These are phyloP conservation scores for Drosophila neutralis DNA, from an alignment of 2,888 invertebrate species.

Conservation along the genomic window DNA sequence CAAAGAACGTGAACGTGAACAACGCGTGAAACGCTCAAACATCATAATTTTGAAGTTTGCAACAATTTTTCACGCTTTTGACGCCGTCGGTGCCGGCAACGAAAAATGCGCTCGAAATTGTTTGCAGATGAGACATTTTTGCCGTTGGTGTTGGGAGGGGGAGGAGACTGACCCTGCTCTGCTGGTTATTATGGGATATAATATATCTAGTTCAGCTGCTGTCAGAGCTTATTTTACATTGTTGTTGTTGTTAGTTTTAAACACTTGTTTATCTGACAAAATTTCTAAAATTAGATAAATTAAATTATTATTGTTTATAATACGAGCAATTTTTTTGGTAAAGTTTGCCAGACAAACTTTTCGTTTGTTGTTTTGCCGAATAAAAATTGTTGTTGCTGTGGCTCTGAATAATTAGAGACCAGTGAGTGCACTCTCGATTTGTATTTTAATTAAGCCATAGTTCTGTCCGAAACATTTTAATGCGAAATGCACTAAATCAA, in stretches of 20 bases:
- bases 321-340: conserved; percentile 29
- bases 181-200: conserved; percentile 42
- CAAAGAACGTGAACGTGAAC: conserved; percentile 19
- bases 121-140: conserved; percentile 53
- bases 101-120: conserved; percentile 60
- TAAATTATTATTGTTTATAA: conserved; percentile 57
- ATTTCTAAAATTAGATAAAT: conserved; percentile 65
- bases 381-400: conserved; percentile 13
- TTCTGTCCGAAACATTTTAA: conserved; percentile 7
- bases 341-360: conserved; percentile 28
- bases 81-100: conserved; percentile 19
- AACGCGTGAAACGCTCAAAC: conserved; percentile 14
- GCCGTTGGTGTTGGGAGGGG: neutral
- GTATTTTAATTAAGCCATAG: conserved; percentile 66
- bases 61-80: conserved; percentile 77
- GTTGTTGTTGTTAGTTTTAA: conserved; percentile 31
- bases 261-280: conserved; percentile 22
- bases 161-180: neutral
- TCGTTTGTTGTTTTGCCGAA: conserved; percentile 17
- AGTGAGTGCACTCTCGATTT: conserved; percentile 32
- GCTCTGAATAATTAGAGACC: conserved; percentile 41
- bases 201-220: conserved; percentile 52
- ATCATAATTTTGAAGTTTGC: conserved; percentile 66
- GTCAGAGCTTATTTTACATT: conserved; percentile 26
- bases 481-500: conserved; percentile 48